Evolutionary conservation across 92 coral and sea anemone genomes (phyloP).

Genomic region (Pocillopora grandis): DNA sequence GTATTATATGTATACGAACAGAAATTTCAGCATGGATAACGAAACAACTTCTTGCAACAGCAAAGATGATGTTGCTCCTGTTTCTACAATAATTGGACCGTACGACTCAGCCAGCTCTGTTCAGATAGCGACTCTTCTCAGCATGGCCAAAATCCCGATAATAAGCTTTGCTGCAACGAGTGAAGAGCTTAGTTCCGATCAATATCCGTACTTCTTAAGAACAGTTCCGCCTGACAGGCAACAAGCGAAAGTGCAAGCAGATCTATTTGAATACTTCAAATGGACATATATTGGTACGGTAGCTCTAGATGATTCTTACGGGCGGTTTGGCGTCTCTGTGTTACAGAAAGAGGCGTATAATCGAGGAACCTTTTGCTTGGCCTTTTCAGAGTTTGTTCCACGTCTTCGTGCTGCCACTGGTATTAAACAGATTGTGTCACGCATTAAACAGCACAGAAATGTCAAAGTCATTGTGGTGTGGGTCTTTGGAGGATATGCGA

Average conservation of each 20-base stretch:
- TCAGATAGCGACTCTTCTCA: conserved; percentile 59
- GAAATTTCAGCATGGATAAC: not conserved
- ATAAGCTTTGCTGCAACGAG: conserved; percentile 69
- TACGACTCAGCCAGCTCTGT: conserved; percentile 60
- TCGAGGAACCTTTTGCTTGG: conserved; percentile 57
- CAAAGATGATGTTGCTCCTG: conserved; percentile 11
- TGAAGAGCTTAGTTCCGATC: conserved; percentile 57
- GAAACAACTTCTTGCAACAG: conserved; percentile 7
- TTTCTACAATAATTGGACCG: conserved; percentile 53
- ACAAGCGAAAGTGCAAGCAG: conserved; percentile 67
- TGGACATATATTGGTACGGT: conserved; percentile 63
- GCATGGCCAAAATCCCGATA: conserved; percentile 52
- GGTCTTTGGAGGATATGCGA: conserved; percentile 54
- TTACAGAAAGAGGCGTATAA: conserved; percentile 48
- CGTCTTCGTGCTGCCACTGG: conserved; percentile 36
- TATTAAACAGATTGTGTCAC: conserved; percentile 34
- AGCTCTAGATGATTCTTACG: conserved; percentile 67
- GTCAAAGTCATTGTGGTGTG: conserved; percentile 53
- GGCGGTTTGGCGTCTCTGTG: conserved; percentile 62
- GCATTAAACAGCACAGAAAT: conserved; percentile 42
- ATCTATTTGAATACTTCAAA: conserved; percentile 49
- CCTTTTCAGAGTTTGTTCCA: conserved; percentile 55
- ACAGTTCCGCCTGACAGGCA: conserved; percentile 65
- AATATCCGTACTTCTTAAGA: conserved; percentile 46
- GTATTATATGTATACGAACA: conserved; percentile 31